Percentiles rank a stretch among this genome's conserved stretches.
phyloP scores from a whole-genome alignment of 2,888 invertebrate species.

The Athripsodes cinereus region DNA sequence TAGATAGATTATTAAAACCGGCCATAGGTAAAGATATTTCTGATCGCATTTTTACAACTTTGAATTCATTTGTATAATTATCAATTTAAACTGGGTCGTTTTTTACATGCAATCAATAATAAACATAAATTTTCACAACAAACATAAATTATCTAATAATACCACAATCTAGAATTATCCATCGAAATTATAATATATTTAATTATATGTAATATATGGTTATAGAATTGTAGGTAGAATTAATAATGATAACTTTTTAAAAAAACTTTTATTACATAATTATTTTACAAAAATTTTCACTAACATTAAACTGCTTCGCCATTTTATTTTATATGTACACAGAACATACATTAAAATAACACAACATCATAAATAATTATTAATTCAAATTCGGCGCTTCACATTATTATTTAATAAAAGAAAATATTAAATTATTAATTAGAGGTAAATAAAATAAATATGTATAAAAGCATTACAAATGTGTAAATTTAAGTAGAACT shows the following conservation, averaged over 20 bases:
- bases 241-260: not conserved
- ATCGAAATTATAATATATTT: too few relatives aligned
- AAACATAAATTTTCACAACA: too few relatives aligned
- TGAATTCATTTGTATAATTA: too few relatives aligned
- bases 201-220: too few relatives aligned
- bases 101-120: too few relatives aligned
- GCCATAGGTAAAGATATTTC: too few relatives aligned
- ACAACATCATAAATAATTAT: not conserved
- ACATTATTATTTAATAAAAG: not conserved
- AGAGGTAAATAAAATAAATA: conserved; percentile 1
- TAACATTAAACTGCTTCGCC: not conserved
- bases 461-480: not conserved
- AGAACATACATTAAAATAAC: not conserved
- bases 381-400: not conserved
- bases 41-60: too few relatives aligned
- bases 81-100: too few relatives aligned
- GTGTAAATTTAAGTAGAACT: too few relatives aligned
- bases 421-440: not conserved
- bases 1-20: too few relatives aligned
- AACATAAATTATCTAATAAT: too few relatives aligned
- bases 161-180: too few relatives aligned
- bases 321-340: not conserved
- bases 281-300: not conserved
- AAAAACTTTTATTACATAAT: conserved; percentile 1
- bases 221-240: not conserved